These are phyloP conservation scores for Podarcis cretensis DNA, from an alignment of 2,113 vertebrate species.

Conservation along the genomic window DNA sequence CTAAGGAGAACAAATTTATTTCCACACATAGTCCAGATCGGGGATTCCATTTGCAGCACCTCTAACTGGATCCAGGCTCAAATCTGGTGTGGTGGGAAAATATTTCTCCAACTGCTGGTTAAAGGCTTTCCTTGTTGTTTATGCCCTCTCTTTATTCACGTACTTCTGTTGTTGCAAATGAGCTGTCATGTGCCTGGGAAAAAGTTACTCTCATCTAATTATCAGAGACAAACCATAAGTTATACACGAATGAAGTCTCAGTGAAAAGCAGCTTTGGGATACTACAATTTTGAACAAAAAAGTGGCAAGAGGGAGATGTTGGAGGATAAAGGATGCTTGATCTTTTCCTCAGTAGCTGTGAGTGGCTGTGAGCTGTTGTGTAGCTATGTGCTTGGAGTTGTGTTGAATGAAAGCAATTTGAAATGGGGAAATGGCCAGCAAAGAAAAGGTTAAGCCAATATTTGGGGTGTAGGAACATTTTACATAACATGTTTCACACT, in stretches of 20 bases:
- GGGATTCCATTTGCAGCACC: too few relatives aligned
- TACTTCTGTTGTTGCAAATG: not conserved
- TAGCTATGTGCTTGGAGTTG: not conserved
- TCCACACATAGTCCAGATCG: too few relatives aligned
- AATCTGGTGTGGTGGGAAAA: not conserved
- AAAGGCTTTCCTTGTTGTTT: not conserved
- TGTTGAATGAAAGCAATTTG: not conserved
- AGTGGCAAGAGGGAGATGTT: not conserved
- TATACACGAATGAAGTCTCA: too few relatives aligned
- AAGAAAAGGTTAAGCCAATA: not conserved
- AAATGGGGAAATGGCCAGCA: not conserved
- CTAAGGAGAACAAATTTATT: too few relatives aligned
- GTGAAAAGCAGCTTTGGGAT: not conserved
- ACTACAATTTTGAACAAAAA: not conserved
- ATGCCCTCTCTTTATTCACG: not conserved
- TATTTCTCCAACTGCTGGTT: not conserved
- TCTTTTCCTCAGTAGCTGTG: not conserved
- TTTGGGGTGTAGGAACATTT: too few relatives aligned
- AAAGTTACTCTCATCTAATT: not conserved
- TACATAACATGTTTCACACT: not conserved
- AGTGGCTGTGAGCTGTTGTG: not conserved
- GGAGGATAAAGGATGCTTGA: not conserved
- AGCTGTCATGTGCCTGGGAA: not conserved
- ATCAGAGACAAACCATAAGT: not conserved
- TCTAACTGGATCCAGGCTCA: not conserved